A percentile compares a stretch with the other conserved stretches of the same genome.
These are phyloP conservation scores for Catonia carolina DNA, from an alignment of 2,888 invertebrate genomes.

Conservation along the genomic window DNA sequence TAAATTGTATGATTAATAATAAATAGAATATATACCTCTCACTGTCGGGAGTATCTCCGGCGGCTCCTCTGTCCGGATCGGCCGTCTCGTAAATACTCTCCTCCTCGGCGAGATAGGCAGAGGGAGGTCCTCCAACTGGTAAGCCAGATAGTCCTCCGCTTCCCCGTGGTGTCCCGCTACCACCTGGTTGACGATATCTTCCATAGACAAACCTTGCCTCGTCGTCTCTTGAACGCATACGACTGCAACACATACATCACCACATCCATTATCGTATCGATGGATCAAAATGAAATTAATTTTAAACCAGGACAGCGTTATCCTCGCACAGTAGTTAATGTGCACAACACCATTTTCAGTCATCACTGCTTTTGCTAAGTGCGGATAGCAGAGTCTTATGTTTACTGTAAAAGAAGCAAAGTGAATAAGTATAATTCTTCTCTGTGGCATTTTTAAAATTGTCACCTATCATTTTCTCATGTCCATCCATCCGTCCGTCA, in stretches of 20 bases:
- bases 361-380: too few species aligned
- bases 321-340: too few species aligned
- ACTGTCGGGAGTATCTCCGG: constrained; percentile 78
- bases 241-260: constrained; percentile 5
- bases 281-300: too few species aligned
- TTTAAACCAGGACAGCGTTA: too few species aligned
- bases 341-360: too few species aligned
- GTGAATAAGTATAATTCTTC: too few species aligned
- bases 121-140: not conserved
- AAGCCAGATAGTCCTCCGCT: constrained; percentile 32
- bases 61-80: constrained; percentile 56
- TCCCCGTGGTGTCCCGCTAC: constrained; percentile 50
- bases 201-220: constrained; percentile 59
- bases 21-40: constrained; percentile 62
- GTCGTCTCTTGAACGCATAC: constrained; percentile 22
- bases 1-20: constrained; percentile 1
- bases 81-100: constrained; percentile 85
- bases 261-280: not conserved
- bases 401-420: too few species aligned
- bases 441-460: too few species aligned
- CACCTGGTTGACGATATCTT: constrained; percentile 50
- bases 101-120: constrained; percentile 57
- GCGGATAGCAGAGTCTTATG: too few species aligned
- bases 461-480: too few species aligned
- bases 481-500: too few species aligned